These are phyloP conservation scores for Ailuropoda melanoleuca DNA, from an alignment of 2,113 vertebrate genomes.

Conservation along the genomic window DNA sequence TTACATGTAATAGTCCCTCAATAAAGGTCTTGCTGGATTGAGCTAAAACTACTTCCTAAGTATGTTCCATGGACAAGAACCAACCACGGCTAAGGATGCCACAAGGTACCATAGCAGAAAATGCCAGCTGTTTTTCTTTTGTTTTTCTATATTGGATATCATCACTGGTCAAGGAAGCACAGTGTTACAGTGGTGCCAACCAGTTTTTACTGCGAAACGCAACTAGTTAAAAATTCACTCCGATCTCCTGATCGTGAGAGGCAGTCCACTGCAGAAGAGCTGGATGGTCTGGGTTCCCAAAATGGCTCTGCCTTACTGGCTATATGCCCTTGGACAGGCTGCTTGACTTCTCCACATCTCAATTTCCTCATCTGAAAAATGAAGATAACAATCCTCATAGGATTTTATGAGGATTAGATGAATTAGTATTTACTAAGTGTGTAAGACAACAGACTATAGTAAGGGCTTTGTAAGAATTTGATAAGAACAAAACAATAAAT, in stretches of 20 bases:
- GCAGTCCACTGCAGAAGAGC: not conserved
- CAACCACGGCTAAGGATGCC: not conserved
- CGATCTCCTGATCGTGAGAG: not conserved
- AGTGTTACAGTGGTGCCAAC: not conserved
- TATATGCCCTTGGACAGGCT: not conserved
- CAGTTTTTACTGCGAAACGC: not conserved
- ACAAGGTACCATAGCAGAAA: not conserved
- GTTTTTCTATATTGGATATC: not conserved
- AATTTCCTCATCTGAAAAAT: not conserved
- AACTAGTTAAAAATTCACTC: not conserved
- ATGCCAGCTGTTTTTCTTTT: not conserved
- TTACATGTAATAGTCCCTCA: not conserved
- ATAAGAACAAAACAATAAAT: not conserved
- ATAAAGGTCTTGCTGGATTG: not conserved
- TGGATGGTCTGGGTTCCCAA: not conserved
- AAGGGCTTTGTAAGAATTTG: not conserved
- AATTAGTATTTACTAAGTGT: not conserved
- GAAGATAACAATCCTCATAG: not conserved
- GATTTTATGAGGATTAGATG: not conserved
- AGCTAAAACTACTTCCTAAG: not conserved
- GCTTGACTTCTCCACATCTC: not conserved
- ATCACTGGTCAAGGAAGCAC: not conserved
- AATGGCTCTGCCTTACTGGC: not conserved
- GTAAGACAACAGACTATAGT: not conserved
- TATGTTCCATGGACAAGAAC: not conserved